Base-by-base conservation (phyloP, 2,797 vertebrate genomes). In the Sitta carolinensis region DNA sequence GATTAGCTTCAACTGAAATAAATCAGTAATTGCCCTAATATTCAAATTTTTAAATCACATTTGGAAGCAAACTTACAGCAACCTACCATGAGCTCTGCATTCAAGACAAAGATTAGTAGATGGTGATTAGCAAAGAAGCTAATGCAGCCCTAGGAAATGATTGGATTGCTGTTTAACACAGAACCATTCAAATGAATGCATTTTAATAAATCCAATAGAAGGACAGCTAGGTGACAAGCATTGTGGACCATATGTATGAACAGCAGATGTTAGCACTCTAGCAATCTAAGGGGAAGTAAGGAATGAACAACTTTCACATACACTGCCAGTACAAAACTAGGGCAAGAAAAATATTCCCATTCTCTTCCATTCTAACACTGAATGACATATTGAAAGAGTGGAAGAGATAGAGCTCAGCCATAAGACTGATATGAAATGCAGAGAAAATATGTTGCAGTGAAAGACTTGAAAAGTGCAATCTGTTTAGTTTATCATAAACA, bases 381-480 rank as follows among this genome's bases (percentile, higher is more conserved):
- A 76, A 78, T 81, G 70, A 34, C 66, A 69, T 11, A 92, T 8
- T 77, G 68, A 67, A 85, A 74, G 23, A 89, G 30, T 8, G 69
- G 27, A 73, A 54, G 29, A 94, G 42, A 82, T 32, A 83, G n/a
- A 93, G 59, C 61, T 87, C 63, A 87, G 57, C 6, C 58, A 36
- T 43, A 76, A 45, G 73, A 91, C 50, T 43, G 34, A 67, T 54
- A 91, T 1, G 59, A 82, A 94, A 93, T 79, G 81, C 67, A 70
- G 34, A 76, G 77, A 90, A 94, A 95, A 94, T 83, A 93, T 47
- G 55, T 79, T 90, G 52, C 50, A 91, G 67, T 45, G 45, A 70
- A 86, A 93, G 83, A 67, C 90, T 78, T 93, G 80, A 96, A 94
- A 95, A 95, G 93, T 70, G 64, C 93, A 95, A 95, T 95, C 88